Conservation (phyloP, 2,113 vertebrate species). For the Notarius quadriscutis region DNA sequence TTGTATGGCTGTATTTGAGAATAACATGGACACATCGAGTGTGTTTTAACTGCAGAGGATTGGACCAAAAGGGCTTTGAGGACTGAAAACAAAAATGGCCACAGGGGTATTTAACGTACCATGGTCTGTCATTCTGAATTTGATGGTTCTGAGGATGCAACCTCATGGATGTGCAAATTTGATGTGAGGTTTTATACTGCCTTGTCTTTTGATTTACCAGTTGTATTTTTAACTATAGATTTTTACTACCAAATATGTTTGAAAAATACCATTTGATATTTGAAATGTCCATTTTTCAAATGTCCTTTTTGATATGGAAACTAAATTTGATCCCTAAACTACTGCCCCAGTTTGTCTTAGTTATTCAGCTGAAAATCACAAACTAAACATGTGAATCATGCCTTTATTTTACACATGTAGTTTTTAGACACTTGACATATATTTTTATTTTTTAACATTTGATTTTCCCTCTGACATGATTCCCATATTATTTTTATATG, state of each 20-base stretch:
- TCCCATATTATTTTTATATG: too few relatives aligned
- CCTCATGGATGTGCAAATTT: neutral
- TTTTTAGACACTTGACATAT: neutral
- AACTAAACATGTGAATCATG: neutral
- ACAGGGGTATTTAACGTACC: neutral
- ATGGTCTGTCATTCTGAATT: neutral
- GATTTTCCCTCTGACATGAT: neutral
- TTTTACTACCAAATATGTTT: neutral
- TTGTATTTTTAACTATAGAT: neutral
- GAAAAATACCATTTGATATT: neutral
- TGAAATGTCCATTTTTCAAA: neutral
- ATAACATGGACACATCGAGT: conserved; percentile 48
- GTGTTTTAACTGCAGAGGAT: conserved; percentile 57
- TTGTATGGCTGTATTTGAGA: conserved; percentile 68
- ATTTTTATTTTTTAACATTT: neutral
- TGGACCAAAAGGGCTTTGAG: conserved; percentile 54
- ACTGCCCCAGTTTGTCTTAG: neutral
- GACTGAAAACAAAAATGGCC: conserved; percentile 67
- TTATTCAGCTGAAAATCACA: neutral
- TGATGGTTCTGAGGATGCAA: neutral
- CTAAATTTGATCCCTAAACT: neutral
- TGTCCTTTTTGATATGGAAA: neutral
- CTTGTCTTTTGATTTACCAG: neutral
- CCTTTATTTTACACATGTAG: neutral
- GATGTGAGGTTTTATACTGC: neutral